Conservation (phyloP, 1,140 invertebrate species). For the Holcopasites calliopsidis region DNA sequence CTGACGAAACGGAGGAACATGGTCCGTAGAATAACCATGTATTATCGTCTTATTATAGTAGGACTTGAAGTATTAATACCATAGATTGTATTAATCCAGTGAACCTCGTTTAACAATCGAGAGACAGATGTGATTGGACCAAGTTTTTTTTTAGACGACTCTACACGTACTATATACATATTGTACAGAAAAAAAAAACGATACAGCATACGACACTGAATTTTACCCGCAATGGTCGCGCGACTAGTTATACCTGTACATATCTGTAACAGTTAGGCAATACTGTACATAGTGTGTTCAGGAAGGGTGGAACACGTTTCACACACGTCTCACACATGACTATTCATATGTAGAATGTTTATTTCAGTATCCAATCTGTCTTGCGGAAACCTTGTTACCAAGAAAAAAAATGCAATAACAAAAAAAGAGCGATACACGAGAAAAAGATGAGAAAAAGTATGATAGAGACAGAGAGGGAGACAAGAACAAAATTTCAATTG, state of each 20-base stretch:
- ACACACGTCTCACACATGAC: conserved; percentile 74
- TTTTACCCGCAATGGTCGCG: conserved; percentile 29
- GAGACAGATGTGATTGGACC: conserved; percentile 80
- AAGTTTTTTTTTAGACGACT: conserved; percentile 48
- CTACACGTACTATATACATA: conserved; percentile 57
- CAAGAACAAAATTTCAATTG: conserved; percentile 46
- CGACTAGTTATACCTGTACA: conserved; percentile 53
- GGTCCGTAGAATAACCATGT: conserved; percentile 75
- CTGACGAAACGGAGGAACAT: conserved; percentile 67
- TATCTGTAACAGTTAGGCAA: conserved; percentile 65
- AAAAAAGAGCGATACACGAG: background rate
- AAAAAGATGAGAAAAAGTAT: background rate
- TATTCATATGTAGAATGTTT: conserved; percentile 82
- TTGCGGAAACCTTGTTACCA: conserved; percentile 59
- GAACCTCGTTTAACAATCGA: conserved; percentile 75
- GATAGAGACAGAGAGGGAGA: conserved; percentile 43
- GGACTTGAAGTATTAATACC: conserved; percentile 64
- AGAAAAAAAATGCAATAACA: conserved; percentile 29
- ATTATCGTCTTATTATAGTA: conserved; percentile 71
- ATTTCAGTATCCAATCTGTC: conserved; percentile 84
- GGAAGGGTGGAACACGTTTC: conserved; percentile 63
- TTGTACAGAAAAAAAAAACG: conserved; percentile 20
- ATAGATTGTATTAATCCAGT: conserved; percentile 73
- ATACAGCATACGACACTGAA: conserved; percentile 41
- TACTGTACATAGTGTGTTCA: conserved; percentile 73